phyloP scores from a whole-genome alignment of 2,113 vertebrate species.

The Sinocyclocheilus rhinocerous region DNA sequence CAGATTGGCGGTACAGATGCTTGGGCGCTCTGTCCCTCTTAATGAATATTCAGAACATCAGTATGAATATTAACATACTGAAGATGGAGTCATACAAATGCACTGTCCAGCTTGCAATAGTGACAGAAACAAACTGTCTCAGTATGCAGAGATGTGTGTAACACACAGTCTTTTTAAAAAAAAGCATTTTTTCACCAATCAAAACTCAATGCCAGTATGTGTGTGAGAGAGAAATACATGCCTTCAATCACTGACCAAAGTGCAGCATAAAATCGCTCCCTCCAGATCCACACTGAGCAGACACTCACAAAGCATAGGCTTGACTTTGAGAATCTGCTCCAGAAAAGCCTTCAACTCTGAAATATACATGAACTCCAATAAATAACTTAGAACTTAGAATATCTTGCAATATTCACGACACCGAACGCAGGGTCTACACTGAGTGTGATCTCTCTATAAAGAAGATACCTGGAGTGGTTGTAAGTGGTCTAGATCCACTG shows the following conservation, averaged over 20 bases:
- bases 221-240: background rate
- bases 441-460: background rate
- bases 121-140: slow-evolving; percentile 30
- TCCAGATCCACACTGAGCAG: background rate
- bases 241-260: background rate
- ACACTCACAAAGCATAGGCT: background rate
- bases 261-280: background rate
- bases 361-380: slow-evolving; percentile 39
- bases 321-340: slow-evolving; percentile 21
- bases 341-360: slow-evolving; percentile 35
- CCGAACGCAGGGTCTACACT: background rate
- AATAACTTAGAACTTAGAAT: slow-evolving; percentile 26
- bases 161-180: background rate
- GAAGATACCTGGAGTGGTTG: background rate
- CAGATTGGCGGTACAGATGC: slow-evolving; percentile 50
- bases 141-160: background rate
- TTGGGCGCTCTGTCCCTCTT: slow-evolving; percentile 11
- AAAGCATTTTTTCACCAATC: background rate
- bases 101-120: slow-evolving; percentile 14
- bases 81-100: slow-evolving; percentile 35
- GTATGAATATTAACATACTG: slow-evolving; percentile 45
- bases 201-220: background rate
- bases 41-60: slow-evolving; percentile 43
- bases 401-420: slow-evolving; percentile 7
- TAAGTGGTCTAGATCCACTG: background rate